Evolutionary conservation across 2,113 vertebrate genomes (phyloP).

Genomic region (Ictidomys tridecemlineatus): DNA sequence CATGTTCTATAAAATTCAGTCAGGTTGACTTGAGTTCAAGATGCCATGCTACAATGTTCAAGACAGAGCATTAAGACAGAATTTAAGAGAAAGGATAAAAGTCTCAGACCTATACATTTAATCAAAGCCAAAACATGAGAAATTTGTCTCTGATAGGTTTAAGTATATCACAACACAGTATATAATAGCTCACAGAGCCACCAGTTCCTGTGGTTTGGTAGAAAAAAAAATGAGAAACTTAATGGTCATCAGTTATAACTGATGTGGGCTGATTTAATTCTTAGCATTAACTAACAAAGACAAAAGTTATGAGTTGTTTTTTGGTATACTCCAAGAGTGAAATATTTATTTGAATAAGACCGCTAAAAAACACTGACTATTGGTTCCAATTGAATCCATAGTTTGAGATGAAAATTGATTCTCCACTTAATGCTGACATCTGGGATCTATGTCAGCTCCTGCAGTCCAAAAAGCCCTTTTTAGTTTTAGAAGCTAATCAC

Average conservation of each 20-base stretch:
- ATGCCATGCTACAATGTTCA: neutral
- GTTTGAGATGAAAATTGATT: too few species aligned
- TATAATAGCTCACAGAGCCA: neutral
- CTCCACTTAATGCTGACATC: too few species aligned
- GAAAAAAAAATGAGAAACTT: neutral
- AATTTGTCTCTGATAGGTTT: neutral
- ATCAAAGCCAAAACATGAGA: neutral
- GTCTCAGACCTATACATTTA: neutral
- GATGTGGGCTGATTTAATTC: neutral
- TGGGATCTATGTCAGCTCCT: too few species aligned
- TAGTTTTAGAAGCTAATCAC: too few species aligned
- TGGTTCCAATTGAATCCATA: neutral
- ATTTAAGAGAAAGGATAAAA: neutral
- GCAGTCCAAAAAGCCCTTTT: too few species aligned
- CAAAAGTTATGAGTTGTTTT: neutral
- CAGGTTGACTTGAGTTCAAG: neutral
- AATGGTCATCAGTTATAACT: neutral
- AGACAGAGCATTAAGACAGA: neutral
- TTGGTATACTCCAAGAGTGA: neutral
- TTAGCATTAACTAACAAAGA: neutral
- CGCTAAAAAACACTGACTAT: neutral
- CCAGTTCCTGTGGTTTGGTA: neutral
- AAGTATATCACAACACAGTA: accelerated
- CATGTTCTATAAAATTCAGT: neutral
- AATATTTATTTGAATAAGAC: neutral